Evolutionary conservation across 2,797 vertebrate genomes (phyloP), one percentile per base, ranked within the genome.

Genomic region (Danio kyathit): DNA sequence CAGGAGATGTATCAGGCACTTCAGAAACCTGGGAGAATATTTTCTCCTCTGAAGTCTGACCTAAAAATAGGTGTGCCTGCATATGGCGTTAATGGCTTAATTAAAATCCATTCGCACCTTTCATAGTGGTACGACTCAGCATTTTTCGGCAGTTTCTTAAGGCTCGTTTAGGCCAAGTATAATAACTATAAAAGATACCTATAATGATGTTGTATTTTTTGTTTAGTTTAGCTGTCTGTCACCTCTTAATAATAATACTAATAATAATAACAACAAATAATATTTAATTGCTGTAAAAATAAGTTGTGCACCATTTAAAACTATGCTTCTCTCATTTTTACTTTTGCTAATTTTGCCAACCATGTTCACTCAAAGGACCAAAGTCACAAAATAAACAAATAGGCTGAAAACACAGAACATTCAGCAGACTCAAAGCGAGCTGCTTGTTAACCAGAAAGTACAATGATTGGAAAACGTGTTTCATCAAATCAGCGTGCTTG

Each of bases 401-500:
- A 5, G 41, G 9, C 48, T 9, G 63, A 65, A 19, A 19, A 44
- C 17, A 44, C 70, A 72, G 52, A 70, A 38, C 16, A 17, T 14
- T 72, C 38, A 57, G 14, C 51, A 43, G 74, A 71, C 57, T 54
- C 44, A 63, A 70, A 51, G 21, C 54, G 52, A 54, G 60, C 46
- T 74, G 57, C 19, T 48, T 67, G 51, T 66, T 44, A 79, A 44
- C 17, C 51, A n/a, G 64, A 48, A 56, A 79, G 67, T 38, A 11
- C 16, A 57, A 67, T 52, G 60, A 61, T 43, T 19, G 49, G 57
- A 59, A 72, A 72, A 46, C 8, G 41, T 2, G 48, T 80, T 81
- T 70, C 16, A 69, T 49, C 44, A 73, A 84, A 80, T 88, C 57
- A 41, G 65, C 60, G 63, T 77, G 87, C 67, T 80, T 82, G 67